Base-by-base conservation (phyloP, 1,140 invertebrate species). In the Coboldia fuscipes region DNA sequence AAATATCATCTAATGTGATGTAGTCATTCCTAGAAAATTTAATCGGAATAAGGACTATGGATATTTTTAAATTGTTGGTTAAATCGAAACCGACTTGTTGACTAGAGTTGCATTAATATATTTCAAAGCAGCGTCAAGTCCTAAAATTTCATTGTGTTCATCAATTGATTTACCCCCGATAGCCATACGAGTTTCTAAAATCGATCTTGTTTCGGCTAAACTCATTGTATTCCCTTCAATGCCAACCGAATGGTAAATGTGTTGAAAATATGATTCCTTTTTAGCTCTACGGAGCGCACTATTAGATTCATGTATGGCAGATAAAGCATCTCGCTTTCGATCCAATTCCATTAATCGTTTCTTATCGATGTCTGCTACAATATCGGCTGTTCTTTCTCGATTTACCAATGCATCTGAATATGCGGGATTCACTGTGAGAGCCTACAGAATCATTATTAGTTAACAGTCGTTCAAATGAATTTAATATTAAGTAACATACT, bases 191-290 rank as follows among this genome's bases (percentile, higher is more conserved):
- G 89, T 97, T 61, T 97, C 89, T 8, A 97, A 63, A 37, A 97
- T 79, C 34, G 80, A 79, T 39, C 89, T 62, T 1, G 92, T 90
- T 56, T 97, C 82, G 15, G 77, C 70, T n/a, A 97, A 60, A 19
- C 84, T 81, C 75, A 97, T 83, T 2, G 90, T 96, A 47, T 97
- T 97, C 2, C 93, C 93, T 62, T 97, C 92, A 40, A 97, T 93
- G 21, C 83, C 92, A 35, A 92, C 88, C 3, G 89, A 94, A 47
- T 97, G 92, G 59, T 96, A 94, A 37, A 97, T 89, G 54, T 97
- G 86, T 47, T 86, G 75, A 50, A 88, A 93, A 55, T 93, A 96
- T 12, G 83, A 81, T 56, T 94, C 86, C 48, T 85, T 83, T 48
- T 93, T 97, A 2, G 85, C 75, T 42, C 85, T 66, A 39, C 80